Evolutionary conservation across 2,888 invertebrate genomes (phyloP), one percentile per base, ranked within the genome.

Genomic region (Orthosia gothica): DNA sequence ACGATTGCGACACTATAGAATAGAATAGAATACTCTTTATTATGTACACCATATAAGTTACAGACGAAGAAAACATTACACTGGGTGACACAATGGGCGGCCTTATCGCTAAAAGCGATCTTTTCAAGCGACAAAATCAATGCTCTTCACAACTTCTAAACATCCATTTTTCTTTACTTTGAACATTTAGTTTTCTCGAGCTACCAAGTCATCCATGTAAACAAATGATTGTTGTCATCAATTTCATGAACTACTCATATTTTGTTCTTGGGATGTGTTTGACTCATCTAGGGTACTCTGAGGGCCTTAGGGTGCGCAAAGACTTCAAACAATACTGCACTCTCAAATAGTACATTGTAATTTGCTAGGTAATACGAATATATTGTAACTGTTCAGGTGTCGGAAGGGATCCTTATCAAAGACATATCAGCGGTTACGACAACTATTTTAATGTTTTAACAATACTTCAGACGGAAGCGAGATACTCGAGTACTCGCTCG

Each of bases 51-150:
- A n/a, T n/a, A n/a, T n/a, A n/a, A n/a, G n/a, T n/a, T n/a, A n/a
- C n/a, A n/a, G n/a, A n/a, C n/a, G n/a, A n/a, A n/a, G n/a, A n/a
- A n/a, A n/a, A n/a, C n/a, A n/a, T n/a, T n/a, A n/a, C n/a, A n/a
- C n/a, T n/a, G n/a, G n/a, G n/a, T n/a, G n/a, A n/a, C n/a, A n/a
- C n/a, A n/a, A n/a, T n/a, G n/a, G n/a, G n/a, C n/a, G n/a, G n/a
- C n/a, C n/a, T n/a, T n/a, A n/a, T n/a, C n/a, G n/a, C n/a, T n/a
- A n/a, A n/a, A n/a, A n/a, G n/a, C n/a, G n/a, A n/a, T n/a, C n/a
- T n/a, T 32, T 54, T 32, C 50, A 49, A 15, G 50, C 26, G 45
- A 55, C 26, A 15, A 9, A 54, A 80, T 74, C 69, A 52, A 59
- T 55, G 32, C 32, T 18, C 20, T 68, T 18, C 26, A 50, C 50